Base-by-base conservation (phyloP, 2,113 vertebrate species). In the Entosphenus tridentatus region DNA sequence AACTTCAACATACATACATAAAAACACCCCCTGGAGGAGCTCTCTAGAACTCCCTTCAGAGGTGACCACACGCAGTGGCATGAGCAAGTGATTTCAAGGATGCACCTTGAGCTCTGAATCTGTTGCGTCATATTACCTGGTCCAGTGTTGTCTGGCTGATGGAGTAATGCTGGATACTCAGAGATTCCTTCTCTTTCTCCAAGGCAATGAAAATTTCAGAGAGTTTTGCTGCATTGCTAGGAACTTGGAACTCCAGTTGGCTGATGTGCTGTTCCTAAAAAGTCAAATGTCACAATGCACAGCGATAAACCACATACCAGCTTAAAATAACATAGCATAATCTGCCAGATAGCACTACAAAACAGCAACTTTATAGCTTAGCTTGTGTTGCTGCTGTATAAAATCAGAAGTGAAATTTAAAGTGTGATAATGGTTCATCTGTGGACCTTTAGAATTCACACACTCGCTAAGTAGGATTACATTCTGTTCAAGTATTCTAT, bases 61-160 rank as follows among this genome's bases (percentile, higher is more conserved):
- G 39, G 6, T 39, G 39, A 39, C 39, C 39, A 39, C 39, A 39
- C 39, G 39, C 39, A 39, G 39, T 39, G 39, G 39, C 39, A 39
- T 39, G 6, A 39, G 6, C 39, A 39, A 39, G 39, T 39, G 39
- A 39, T 39, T 39, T 39, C 39, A 39, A 39, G 6, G 12, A 3
- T 68, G 39, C 14, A 14, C 11, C 17, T 68, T 67, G 16, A 16
- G 8, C 67, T 55, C 39, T 68, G n/a, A 54, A 55, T 54, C 54
- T 56, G 10, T 68, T 68, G 39, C 6, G 9, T 54, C n/a, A 10
- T 13, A 55, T 12, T 71, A 71, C 71, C 71, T 71, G 71, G 68
- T 71, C 71, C 56, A 71, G 67, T 57, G 71, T 71, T 8, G 68
- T 68, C 67, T 71, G 71, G 68, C 56, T 69, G 14, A 71, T 68